Evolutionary conservation across 1,140 invertebrate genomes (phyloP).

Genomic region (Lamellibrachia luymesi): DNA sequence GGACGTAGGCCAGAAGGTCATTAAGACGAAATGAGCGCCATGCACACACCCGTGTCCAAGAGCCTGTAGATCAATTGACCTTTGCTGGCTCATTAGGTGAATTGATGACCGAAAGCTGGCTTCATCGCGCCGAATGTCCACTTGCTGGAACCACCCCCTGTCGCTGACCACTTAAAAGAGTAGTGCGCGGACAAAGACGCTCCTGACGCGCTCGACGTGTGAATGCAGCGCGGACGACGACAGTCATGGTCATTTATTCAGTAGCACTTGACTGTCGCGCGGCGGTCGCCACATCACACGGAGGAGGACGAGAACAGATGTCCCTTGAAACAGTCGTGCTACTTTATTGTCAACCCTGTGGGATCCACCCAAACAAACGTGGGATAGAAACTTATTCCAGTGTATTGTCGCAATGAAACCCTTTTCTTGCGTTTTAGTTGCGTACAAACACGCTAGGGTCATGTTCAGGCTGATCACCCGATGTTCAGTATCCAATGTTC

Average conservation of each 20-base stretch:
- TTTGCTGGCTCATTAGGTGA: background rate
- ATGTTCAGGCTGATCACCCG: no score
- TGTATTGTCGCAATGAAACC: background rate
- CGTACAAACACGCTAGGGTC: no score
- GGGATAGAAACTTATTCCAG: background rate
- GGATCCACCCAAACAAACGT: background rate
- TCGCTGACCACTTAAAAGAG: background rate
- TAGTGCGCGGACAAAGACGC: background rate
- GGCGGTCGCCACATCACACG: background rate
- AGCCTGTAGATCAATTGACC: background rate
- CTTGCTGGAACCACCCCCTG: background rate
- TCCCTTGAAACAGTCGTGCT: background rate
- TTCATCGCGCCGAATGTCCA: background rate
- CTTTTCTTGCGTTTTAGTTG: no score
- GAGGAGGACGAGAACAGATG: background rate
- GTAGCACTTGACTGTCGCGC: background rate
- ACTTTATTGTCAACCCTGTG: background rate
- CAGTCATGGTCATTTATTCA: background rate
- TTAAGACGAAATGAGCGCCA: background rate
- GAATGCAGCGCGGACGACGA: background rate
- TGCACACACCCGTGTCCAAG: background rate
- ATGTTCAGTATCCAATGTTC: no score
- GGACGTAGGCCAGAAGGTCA: background rate
- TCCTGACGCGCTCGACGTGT: background rate
- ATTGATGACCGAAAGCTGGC: background rate